A percentile compares a stretch with the other conserved stretches of the same genome.
These are phyloP conservation scores for Volucella inanis DNA, from an alignment of 2,888 invertebrate genomes.

Conservation along the genomic window DNA sequence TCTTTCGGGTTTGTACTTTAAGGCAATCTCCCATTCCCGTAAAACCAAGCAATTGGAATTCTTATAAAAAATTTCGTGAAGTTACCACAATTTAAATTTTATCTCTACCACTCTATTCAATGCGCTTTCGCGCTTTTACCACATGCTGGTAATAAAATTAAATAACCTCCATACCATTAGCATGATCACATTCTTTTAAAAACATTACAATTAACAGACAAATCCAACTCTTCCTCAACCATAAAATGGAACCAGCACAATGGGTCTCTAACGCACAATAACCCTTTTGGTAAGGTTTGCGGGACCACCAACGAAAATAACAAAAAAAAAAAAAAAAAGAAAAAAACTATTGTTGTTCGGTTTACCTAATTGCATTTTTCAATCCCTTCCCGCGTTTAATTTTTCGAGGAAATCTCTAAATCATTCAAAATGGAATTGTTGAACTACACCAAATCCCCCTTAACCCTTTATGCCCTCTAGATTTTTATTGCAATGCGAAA, in stretches of 20 bases:
- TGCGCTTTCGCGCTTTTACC: conserved; percentile 26
- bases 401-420: conserved; percentile 58
- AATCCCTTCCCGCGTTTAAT: conserved; percentile 45
- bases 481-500: conserved; percentile 71
- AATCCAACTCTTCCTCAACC: neutral
- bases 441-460: conserved; percentile 58
- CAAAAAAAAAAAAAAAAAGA: neutral
- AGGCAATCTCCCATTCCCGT: too few species aligned
- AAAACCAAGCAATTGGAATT: too few species aligned
- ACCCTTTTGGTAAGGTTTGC: conserved; percentile 53
- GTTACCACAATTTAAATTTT: too few species aligned
- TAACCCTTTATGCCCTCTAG: neutral
- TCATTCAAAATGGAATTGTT: conserved; percentile 16
- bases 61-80: too few species aligned
- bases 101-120: too few species aligned
- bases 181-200: conserved; percentile 22
- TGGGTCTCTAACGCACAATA: conserved; percentile 41
- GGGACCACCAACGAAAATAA: conserved; percentile 67
- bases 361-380: conserved; percentile 56
- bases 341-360: conserved; percentile 63
- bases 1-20: too few species aligned
- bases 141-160: conserved; percentile 47
- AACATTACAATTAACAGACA: conserved; percentile 35
- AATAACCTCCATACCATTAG: conserved; percentile 49
- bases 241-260: conserved; percentile 36